Conservation (phyloP, 2,888 invertebrate species). For the Amphipyra tragopoginis region DNA sequence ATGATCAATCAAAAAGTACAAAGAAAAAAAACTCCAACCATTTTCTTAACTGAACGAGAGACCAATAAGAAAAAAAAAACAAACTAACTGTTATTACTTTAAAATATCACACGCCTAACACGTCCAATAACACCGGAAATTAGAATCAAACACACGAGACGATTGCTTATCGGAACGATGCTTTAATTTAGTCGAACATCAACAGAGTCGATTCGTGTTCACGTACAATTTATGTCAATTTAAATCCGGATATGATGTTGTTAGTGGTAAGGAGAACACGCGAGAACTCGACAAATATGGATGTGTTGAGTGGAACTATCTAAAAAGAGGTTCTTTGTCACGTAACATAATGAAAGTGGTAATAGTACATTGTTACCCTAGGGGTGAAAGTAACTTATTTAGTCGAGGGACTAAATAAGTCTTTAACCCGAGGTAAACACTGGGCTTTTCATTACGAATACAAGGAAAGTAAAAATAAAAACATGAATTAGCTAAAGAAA, state of each 20-base stretch:
- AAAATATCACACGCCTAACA: neutral
- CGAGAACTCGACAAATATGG: neutral
- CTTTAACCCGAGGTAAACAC: too few species aligned
- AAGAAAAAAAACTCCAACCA: too few species aligned
- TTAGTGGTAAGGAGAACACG: slow-evolving; percentile 2
- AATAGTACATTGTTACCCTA: too few species aligned
- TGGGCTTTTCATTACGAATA: too few species aligned
- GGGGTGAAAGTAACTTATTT: too few species aligned
- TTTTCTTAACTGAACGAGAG: too few species aligned
- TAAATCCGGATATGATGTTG: slow-evolving; percentile 22
- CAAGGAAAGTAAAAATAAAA: too few species aligned
- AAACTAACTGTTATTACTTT: neutral
- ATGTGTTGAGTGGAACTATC: slow-evolving; percentile 1
- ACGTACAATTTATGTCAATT: slow-evolving; percentile 15
- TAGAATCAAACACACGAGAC: slow-evolving; percentile 30
- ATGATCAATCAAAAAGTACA: too few species aligned
- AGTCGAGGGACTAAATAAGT: too few species aligned
- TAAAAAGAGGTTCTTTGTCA: neutral
- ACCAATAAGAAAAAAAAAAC: neutral
- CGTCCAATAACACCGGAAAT: slow-evolving; percentile 34
- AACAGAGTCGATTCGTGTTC: slow-evolving; percentile 11
- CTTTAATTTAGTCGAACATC: slow-evolving; percentile 4
- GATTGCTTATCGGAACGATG: slow-evolving; percentile 23
- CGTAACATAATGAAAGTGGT: neutral
- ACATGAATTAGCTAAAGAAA: too few species aligned